Evolutionary conservation across 1,140 invertebrate genomes (phyloP), one percentile per base, ranked within the genome.

Genomic region (Drosophila sturtevanti): DNA sequence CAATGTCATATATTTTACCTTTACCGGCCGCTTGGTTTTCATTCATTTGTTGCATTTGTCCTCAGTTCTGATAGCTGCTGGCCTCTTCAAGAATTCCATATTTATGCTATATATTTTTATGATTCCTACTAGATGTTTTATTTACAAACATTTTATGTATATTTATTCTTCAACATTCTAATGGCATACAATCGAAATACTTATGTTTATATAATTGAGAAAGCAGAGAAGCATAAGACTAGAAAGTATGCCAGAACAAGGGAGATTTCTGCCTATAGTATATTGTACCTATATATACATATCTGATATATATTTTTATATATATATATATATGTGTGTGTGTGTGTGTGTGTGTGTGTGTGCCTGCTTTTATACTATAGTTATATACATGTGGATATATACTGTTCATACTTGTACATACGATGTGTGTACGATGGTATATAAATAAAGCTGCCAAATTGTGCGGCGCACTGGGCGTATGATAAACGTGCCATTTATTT

Each of bases 401-500:
- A 56, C 22, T 48, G 22, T 58, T 41, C 56, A 63, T 66, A 58
- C 64, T 10, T 55, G 6, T 59, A 16, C 63, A 44, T 63, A 41
- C 38, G 18, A 22, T 64, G 37, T 59, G 72, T 76, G 68, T 61
- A 62, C 12, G 62, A 6, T 9, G 67, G 78, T 89, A 79, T 79
- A 86, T 86, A 87, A 86, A 86, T 82, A 87, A 70, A 34, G 68
- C 84, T 87, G 84, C 82, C 84, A 87, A 86, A 86, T 68, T 79
- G 82, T 81, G 63, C 48, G 55, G 72, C 71, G 68, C 79, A 89
- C 82, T 70, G 82, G 84, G 79, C 82, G 82, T 87, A 82, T 86
- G 82, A 86, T 87, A 86, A 86, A 86, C 82, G 82, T 86, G 82
- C 82, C 82, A 86, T 86, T 89, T 86, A 89, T 82, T 81, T 67